Evolutionary conservation across 1,140 invertebrate species (phyloP), one percentile per base, ranked within the genome.

Genomic region (Caenorhabditis inopinata): DNA sequence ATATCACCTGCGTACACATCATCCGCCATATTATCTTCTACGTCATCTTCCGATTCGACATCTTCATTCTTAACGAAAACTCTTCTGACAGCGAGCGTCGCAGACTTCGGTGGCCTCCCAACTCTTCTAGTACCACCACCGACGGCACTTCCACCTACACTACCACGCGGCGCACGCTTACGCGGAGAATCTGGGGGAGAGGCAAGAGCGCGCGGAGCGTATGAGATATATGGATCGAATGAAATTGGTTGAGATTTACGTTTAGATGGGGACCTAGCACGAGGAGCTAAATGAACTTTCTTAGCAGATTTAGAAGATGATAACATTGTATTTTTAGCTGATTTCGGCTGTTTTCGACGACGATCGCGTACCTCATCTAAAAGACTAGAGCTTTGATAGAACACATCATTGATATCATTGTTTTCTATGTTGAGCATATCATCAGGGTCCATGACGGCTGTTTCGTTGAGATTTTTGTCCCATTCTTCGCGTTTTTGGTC

Each of bases 401-500:
- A 46, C 12, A 27, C 42, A 45, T 29, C 18, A 14, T 4, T 12
- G 14, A 14, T 32, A n/a, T 80, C 45, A 16, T 83, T 83, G 74
- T 82, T 77, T n/a, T 9, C 6, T n/a, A 42, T 5, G 14, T 14
- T 42, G 14, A 7, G 6, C 38, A 14, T 7, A 42, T 42, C 58
- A 51, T 58, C 77, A 51, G 35, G 42, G 51, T 32, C 18, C 5
- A 14, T 21, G 23, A n/a, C 53, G 27, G 80, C 42, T 2, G 82
- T 80, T 16, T 80, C 45, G 25, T 83, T 83, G 74, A 84, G 82
- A 12, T 80, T 77, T 11, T 76, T 73, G 7, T 73, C 78, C 83
- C 83, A 83, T 45, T 83, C 83, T 12, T 83, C 82, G 16, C 84
- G 79, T 73, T 83, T 79, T 45, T 80, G 79, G 16, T 74, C 4